These are phyloP conservation scores for Drosophila rubida DNA, from an alignment of 2,888 invertebrate species.

Conservation along the genomic window DNA sequence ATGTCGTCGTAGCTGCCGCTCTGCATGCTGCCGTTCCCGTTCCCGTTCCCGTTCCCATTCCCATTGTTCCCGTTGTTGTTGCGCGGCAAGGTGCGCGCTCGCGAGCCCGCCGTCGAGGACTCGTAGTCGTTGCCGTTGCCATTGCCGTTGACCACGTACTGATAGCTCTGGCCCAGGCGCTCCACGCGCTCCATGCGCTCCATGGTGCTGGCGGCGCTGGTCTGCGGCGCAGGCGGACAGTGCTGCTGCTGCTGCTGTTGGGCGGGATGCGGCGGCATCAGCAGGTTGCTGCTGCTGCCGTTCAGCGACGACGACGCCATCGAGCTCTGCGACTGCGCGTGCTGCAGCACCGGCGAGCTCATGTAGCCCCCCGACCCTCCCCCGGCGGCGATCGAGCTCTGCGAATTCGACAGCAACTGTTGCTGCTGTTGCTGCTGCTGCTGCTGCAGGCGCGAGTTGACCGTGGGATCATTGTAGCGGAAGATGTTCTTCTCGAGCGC, in stretches of 20 bases:
- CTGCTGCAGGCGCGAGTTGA: conserved; percentile 79
- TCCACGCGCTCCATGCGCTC: conserved; percentile 79
- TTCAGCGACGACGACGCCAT: conserved; percentile 83
- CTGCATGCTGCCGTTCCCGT: conserved; percentile 78
- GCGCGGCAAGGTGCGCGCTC: conserved; percentile 90
- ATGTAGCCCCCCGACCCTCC: conserved; percentile 48
- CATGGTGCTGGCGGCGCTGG: conserved; percentile 80
- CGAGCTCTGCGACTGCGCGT: conserved; percentile 85
- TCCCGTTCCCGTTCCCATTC: conserved; percentile 85
- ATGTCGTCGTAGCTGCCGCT: conserved; percentile 85
- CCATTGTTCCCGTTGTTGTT: conserved; percentile 82
- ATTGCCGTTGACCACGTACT: conserved; percentile 53
- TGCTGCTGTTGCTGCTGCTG: conserved; percentile 69
- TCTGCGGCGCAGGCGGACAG: conserved; percentile 82
- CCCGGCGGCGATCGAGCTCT: conserved; percentile 78
- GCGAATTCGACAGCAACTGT: conserved; percentile 81
- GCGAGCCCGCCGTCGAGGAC: conserved; percentile 62
- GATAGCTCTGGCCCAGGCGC: conserved; percentile 59
- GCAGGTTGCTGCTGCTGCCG: conserved; percentile 73
- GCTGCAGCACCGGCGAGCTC: conserved; percentile 79
- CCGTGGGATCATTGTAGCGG: conserved; percentile 85
- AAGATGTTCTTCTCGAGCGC: conserved; percentile 85
- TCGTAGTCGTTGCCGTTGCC: conserved; percentile 74
- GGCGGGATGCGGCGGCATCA: conserved; percentile 49
- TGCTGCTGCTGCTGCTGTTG: conserved; percentile 61